phyloP scores from a whole-genome alignment of 2,888 invertebrate species.

The Ethmia dodecea region DNA sequence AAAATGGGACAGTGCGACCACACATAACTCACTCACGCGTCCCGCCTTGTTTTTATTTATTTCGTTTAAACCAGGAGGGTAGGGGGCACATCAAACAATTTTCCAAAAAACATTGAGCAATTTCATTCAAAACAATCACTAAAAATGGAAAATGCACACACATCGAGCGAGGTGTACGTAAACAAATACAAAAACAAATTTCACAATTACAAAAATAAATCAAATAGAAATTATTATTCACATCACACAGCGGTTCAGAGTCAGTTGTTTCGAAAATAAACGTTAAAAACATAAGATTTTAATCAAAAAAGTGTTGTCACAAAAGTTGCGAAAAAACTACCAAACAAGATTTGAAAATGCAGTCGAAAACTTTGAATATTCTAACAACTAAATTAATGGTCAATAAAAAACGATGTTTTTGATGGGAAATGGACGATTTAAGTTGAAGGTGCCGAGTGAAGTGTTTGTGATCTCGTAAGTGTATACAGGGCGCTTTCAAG shows the following conservation, averaged over 20 bases:
- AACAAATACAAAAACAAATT: slow-evolving; percentile 20
- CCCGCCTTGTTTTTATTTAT: slow-evolving; percentile 34
- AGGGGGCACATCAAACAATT: slow-evolving; percentile 60
- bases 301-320: slow-evolving; percentile 35
- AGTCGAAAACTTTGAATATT: slow-evolving; percentile 18
- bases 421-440: slow-evolving; percentile 23
- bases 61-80: slow-evolving; percentile 48
- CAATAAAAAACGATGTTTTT: slow-evolving; percentile 1
- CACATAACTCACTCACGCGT: slow-evolving; percentile 54
- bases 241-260: slow-evolving; percentile 20
- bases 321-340: slow-evolving; percentile 27
- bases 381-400: slow-evolving; percentile 5
- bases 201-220: slow-evolving; percentile 17
- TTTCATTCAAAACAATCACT: slow-evolving; percentile 51
- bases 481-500: slow-evolving; percentile 41
- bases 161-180: slow-evolving; percentile 24
- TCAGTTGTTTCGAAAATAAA: slow-evolving; percentile 16
- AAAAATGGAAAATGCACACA: slow-evolving; percentile 45
- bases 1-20: slow-evolving; percentile 75
- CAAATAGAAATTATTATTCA: slow-evolving; percentile 6
- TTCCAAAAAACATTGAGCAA: slow-evolving; percentile 67
- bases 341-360: slow-evolving; percentile 28
- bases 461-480: slow-evolving; percentile 25
- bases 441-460: slow-evolving; percentile 38
- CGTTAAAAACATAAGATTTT: slow-evolving; percentile 29